Evolutionary conservation across 92 coral and sea anemone species (phyloP).

Genomic region (Actinostola sp.): DNA sequence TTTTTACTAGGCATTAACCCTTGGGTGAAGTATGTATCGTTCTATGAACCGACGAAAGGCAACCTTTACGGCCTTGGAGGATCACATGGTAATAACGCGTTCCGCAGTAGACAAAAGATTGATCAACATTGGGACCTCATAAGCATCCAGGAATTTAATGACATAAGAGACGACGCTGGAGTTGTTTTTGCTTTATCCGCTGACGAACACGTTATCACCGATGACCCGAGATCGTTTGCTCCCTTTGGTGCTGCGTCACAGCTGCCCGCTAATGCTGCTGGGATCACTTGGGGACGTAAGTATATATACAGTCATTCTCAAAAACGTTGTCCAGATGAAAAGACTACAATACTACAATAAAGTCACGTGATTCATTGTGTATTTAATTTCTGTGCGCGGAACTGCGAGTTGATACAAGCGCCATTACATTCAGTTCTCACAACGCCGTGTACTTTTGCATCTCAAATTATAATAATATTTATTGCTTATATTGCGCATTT

Average conservation of each 20-base stretch:
- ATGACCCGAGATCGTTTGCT: constrained; percentile 16
- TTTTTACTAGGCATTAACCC: no score
- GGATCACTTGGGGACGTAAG: constrained; percentile 37
- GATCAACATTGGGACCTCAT: constrained; percentile 17
- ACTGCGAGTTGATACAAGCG: no score
- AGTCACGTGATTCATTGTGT: neutral
- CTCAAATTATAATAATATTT: no score
- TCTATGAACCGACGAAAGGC: constrained; percentile 1
- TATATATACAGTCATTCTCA: neutral
- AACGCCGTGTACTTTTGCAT: no score
- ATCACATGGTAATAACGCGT: neutral
- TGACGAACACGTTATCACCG: constrained; percentile 10
- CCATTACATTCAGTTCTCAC: no score
- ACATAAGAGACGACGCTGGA: neutral
- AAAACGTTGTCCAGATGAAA: neutral
- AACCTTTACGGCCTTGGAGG: constrained; percentile 28
- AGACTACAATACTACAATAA: neutral
- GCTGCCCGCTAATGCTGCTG: constrained; percentile 13
- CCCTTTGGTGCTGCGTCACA: neutral
- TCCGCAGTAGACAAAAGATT: neutral
- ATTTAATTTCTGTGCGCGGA: no score
- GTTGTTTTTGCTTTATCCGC: constrained; percentile 10
- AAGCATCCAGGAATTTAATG: neutral
- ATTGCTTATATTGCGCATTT: no score
- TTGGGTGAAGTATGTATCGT: constrained; percentile 17